A percentile compares a stretch with the other conserved stretches of the same genome.
Conservation (phyloP, 2,113 vertebrate species). For the Brachirus orientalis region DNA sequence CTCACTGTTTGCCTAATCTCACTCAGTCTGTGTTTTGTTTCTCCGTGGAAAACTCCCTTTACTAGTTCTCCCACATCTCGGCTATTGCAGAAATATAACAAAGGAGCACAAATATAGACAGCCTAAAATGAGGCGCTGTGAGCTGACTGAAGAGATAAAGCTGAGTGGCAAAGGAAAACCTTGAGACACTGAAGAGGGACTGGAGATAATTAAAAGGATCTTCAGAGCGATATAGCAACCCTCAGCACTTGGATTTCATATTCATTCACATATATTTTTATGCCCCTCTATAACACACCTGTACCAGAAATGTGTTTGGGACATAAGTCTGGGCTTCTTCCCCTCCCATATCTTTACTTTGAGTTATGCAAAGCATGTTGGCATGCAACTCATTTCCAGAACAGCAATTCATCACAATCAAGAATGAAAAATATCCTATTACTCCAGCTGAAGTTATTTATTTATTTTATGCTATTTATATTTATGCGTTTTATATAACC, state of each 20-base stretch:
- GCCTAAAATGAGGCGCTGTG: conserved; percentile 34
- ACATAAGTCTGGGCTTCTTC: conserved; percentile 37
- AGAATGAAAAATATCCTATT: conserved; percentile 54
- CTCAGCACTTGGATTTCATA: conserved; percentile 32
- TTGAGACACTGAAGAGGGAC: conserved; percentile 38
- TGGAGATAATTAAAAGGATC: conserved; percentile 72
- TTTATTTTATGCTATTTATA: not conserved
- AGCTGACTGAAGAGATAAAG: conserved; percentile 49
- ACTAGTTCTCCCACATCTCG: conserved; percentile 57
- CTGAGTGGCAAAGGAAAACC: conserved; percentile 54
- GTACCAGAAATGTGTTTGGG: conserved; percentile 8
- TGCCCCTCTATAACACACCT: conserved; percentile 15
- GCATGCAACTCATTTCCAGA: conserved; percentile 55
- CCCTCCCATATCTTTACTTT: conserved; percentile 28
- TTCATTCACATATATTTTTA: conserved; percentile 55
- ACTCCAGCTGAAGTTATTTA: conserved; percentile 19
- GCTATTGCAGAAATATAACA: conserved; percentile 55
- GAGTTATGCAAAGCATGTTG: conserved; percentile 43
- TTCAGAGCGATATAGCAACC: conserved; percentile 52
- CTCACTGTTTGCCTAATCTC: conserved; percentile 37
- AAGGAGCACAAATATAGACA: conserved; percentile 59
- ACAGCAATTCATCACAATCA: conserved; percentile 60
- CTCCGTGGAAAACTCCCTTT: conserved; percentile 45
- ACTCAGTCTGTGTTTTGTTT: conserved; percentile 30
- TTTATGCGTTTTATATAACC: too few species aligned